A percentile compares a stretch with the other conserved stretches of the same genome.
Evolutionary conservation across 2,888 invertebrate species (phyloP).

Genomic region (Thymelicus sylvestris): DNA sequence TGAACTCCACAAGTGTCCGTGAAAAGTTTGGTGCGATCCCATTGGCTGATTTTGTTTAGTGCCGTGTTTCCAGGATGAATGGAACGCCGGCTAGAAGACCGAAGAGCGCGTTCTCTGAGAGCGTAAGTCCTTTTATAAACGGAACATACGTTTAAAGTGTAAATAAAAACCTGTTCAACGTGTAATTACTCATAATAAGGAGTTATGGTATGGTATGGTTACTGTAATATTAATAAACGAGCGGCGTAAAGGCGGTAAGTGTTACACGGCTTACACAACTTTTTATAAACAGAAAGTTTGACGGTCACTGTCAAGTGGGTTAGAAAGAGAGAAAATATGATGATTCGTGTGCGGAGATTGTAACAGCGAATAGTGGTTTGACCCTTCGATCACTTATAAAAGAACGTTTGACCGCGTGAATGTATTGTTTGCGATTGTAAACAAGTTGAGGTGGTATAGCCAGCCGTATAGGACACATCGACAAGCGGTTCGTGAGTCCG

Average conservation of each 20-base stretch:
- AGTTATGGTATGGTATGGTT: neutral
- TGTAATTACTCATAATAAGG: slow-evolving; percentile 6
- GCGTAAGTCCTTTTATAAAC: slow-evolving; percentile 59
- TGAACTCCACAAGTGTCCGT: slow-evolving; percentile 77
- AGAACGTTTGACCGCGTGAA: slow-evolving; percentile 51
- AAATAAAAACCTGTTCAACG: slow-evolving; percentile 11
- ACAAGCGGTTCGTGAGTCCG: slow-evolving; percentile 26
- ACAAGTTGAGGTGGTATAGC: slow-evolving; percentile 39
- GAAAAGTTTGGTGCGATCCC: slow-evolving; percentile 73
- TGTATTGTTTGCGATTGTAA: slow-evolving; percentile 48
- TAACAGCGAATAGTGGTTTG: slow-evolving; percentile 46
- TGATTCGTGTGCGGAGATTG: slow-evolving; percentile 17
- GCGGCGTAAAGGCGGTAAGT: neutral
- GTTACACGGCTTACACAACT: slow-evolving; percentile 25
- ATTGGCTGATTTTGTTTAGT: slow-evolving; percentile 60
- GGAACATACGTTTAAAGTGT: neutral
- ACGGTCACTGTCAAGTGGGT: slow-evolving; percentile 44
- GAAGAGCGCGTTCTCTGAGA: slow-evolving; percentile 79
- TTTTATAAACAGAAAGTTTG: slow-evolving; percentile 40
- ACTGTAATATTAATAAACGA: slow-evolving; percentile 2
- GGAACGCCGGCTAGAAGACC: slow-evolving; percentile 78
- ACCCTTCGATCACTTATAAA: no score
- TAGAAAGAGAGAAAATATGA: slow-evolving; percentile 40
- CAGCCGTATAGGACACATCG: slow-evolving; percentile 22
- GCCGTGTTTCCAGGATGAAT: slow-evolving; percentile 71